These are phyloP conservation scores for Hippocampus comes DNA, from an alignment of 2,113 vertebrate genomes.

Conservation along the genomic window DNA sequence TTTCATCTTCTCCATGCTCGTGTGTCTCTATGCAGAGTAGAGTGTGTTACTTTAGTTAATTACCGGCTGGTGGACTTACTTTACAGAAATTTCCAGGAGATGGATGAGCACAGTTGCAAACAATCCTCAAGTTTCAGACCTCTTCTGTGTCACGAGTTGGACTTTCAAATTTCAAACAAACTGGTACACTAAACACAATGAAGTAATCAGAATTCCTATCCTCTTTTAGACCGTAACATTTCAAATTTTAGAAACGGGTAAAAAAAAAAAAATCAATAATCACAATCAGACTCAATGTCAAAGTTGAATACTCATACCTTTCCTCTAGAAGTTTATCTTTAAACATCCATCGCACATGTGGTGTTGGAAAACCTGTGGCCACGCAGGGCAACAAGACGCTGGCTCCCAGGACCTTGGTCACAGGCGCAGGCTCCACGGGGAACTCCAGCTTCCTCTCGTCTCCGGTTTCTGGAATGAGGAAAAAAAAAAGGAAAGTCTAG, in stretches of 20 bases:
- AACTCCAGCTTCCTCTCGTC: conserved; percentile 73
- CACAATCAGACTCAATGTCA: background rate
- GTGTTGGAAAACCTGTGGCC: conserved; percentile 72
- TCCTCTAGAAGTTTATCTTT: conserved; percentile 75
- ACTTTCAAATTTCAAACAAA: background rate
- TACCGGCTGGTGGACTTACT: too few relatives aligned
- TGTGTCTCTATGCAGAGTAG: too few relatives aligned
- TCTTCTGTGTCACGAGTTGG: background rate
- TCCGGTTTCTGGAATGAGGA: conserved; percentile 69
- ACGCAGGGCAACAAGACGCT: conserved; percentile 80
- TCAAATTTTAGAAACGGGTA: background rate
- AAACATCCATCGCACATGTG: conserved; percentile 78
- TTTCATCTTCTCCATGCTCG: too few relatives aligned
- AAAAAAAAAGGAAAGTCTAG: conserved; percentile 8
- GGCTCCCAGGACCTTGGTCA: conserved; percentile 74
- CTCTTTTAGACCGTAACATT: background rate
- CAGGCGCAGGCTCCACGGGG: conserved; percentile 72
- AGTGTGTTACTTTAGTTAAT: too few relatives aligned
- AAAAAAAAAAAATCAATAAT: background rate
- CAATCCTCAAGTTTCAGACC: background rate
- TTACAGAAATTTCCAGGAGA: background rate
- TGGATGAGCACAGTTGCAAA: background rate
- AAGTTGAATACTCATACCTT: conserved; percentile 70
- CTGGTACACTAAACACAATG: too few relatives aligned
- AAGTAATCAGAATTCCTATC: background rate